Evolutionary conservation across 2,888 invertebrate genomes (phyloP).

Genomic region (Cantharis flavilabris): DNA sequence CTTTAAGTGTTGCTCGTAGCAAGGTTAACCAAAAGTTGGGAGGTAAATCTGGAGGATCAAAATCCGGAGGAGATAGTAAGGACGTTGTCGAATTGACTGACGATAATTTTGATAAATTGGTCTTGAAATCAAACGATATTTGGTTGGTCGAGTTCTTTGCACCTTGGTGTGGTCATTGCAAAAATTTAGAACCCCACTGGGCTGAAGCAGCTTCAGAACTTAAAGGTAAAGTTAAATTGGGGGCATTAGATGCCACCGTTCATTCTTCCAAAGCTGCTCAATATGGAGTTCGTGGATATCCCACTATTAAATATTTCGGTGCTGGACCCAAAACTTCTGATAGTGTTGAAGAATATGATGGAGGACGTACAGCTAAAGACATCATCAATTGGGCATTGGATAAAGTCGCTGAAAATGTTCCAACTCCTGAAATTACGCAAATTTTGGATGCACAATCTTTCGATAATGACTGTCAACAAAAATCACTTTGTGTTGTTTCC

Average conservation of each 20-base stretch:
- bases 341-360: slow-evolving; percentile 84
- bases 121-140: slow-evolving; percentile 90
- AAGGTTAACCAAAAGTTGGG: slow-evolving; percentile 74
- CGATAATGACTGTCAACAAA: slow-evolving; percentile 77
- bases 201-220: slow-evolving; percentile 91
- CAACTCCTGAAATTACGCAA: slow-evolving; percentile 86
- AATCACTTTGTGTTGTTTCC: slow-evolving; percentile 88
- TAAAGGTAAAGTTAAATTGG: slow-evolving; percentile 95
- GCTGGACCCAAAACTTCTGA: slow-evolving; percentile 72
- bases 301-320: slow-evolving; percentile 92
- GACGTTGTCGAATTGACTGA: slow-evolving; percentile 94
- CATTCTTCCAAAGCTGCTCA: slow-evolving; percentile 80
- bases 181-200: slow-evolving; percentile 96
- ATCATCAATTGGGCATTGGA: slow-evolving; percentile 90
- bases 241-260: slow-evolving; percentile 94
- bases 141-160: slow-evolving; percentile 99
- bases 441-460: slow-evolving; percentile 63
- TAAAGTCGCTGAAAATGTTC: slow-evolving; percentile 83
- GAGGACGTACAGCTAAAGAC: slow-evolving; percentile 86
- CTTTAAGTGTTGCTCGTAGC: slow-evolving; percentile 74
- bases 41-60: slow-evolving; percentile 56
- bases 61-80: slow-evolving; percentile 49
- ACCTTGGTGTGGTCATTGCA: slow-evolving; percentile 97
- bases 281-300: slow-evolving; percentile 91
- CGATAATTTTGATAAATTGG: slow-evolving; percentile 90